phyloP scores from a whole-genome alignment of 2,888 invertebrate species.

The Entomobrya multifasciata region DNA sequence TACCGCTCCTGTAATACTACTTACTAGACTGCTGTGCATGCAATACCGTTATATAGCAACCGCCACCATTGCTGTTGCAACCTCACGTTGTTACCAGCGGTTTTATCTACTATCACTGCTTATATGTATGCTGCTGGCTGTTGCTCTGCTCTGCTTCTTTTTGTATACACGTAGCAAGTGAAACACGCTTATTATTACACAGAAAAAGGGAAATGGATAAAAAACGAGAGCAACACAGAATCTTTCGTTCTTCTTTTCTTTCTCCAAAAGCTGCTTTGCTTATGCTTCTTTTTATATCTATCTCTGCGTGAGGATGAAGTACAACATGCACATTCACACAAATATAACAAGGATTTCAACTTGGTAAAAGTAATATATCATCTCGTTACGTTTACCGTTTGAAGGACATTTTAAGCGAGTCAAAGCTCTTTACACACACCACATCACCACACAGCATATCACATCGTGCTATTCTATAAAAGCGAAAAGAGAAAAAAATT shows the following conservation, averaged over 20 bases:
- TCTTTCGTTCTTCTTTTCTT: conserved; percentile 10
- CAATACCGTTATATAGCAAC: background rate
- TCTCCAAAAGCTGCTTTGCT: background rate
- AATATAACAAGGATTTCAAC: conserved; percentile 40
- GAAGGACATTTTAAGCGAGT: conserved; percentile 60
- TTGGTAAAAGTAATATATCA: conserved; percentile 63
- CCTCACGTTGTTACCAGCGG: conserved; percentile 17
- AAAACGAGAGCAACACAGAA: conserved; percentile 28
- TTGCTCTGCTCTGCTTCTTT: conserved; percentile 31
- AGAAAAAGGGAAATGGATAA: background rate
- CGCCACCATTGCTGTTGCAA: background rate
- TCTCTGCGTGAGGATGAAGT: too few species aligned
- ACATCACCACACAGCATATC: background rate
- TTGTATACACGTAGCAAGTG: background rate
- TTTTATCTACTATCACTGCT: conserved; percentile 36
- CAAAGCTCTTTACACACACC: conserved; percentile 50
- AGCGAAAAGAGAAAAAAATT: conserved; percentile 23
- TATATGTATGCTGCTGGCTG: conserved; percentile 30
- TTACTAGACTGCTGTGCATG: background rate
- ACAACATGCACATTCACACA: too few species aligned
- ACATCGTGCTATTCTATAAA: too few species aligned
- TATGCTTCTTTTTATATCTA: conserved; percentile 9
- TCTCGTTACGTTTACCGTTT: conserved; percentile 63
- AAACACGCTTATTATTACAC: background rate
- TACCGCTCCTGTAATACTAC: background rate